Evolutionary conservation across 2,797 vertebrate genomes (phyloP), one percentile per base, ranked within the genome.

Genomic region (Parauchenoglanis punctatus): DNA sequence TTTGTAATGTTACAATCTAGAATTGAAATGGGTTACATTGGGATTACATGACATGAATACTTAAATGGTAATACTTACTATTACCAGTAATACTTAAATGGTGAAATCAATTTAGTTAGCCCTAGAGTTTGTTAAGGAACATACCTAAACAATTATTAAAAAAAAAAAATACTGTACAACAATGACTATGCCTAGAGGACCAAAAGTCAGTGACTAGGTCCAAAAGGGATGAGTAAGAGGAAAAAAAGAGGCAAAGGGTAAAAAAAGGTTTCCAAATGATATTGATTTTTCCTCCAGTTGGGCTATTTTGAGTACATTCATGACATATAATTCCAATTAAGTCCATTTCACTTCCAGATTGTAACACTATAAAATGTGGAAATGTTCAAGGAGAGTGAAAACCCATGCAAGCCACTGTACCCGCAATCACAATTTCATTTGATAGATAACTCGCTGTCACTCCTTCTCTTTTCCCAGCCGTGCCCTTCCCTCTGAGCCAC

Each of bases 401-500:
- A 67, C 63, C 15, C 15, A 12, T 70, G 17, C 31, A 40, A 40
- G 17, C 13, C 44, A 49, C 44, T 49, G 44, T 18, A 56, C 18
- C 52, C n/a, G 18, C 17, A 78, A 23, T 58, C 52, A 78, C 8
- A 58, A 2, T 35, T 56, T 35, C 28, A 78, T 58, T 4, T 58
- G 18, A 89, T 88, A 87, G 84, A 46, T 82, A 63, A 52, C 13
- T 59, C 54, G 87, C 28, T 83, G 58, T 93, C 7, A 73, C n/a
- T 90, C 80, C 67, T 93, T 86, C 90, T 11, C 25, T 86, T 20
- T 58, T 68, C 35, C 56, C 90, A 97, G 96, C 96, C 88, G 96
- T 96, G 88, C 96, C 96, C 88, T 96, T 97, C 90, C 96, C 96
- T 86, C 90, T 96, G 91, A 96, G 96, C 92, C 96, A 96, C 91